These are phyloP conservation scores for Stegostoma tigrinum DNA, from an alignment of 2,113 vertebrate species.

Conservation along the genomic window DNA sequence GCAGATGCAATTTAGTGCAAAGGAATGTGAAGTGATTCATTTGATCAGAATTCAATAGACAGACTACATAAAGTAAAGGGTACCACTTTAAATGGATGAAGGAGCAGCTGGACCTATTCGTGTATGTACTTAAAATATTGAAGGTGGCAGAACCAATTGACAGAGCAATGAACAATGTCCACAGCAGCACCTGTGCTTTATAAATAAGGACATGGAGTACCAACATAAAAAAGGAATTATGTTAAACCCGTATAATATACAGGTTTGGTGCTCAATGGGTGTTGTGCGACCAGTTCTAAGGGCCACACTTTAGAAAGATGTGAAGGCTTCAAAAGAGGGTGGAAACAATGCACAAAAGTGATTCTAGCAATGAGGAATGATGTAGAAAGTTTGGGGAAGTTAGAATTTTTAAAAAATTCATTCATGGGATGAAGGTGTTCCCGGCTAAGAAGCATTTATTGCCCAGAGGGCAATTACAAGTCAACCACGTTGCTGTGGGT, in stretches of 20 bases:
- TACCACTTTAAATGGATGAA: too few species aligned
- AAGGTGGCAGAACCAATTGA: not conserved
- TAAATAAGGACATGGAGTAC: not conserved
- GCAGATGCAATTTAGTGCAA: too few species aligned
- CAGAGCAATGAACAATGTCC: not conserved
- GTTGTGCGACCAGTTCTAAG: not conserved
- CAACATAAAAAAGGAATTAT: not conserved
- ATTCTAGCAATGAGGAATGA: not conserved
- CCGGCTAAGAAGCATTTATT: too few species aligned
- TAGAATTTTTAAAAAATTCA: too few species aligned
- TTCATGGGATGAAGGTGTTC: too few species aligned
- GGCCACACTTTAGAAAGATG: not conserved
- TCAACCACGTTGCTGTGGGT: too few species aligned
- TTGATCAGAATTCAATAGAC: too few species aligned
- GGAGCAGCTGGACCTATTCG: too few species aligned
- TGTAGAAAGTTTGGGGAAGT: not conserved
- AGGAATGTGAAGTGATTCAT: too few species aligned
- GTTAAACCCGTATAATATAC: not conserved
- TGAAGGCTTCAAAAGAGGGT: not conserved
- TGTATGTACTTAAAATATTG: not conserved
- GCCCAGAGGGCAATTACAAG: too few species aligned
- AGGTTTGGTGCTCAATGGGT: too few species aligned
- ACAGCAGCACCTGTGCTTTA: not conserved
- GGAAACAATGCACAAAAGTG: not conserved
- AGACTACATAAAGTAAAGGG: too few species aligned